Base-by-base conservation (phyloP, 1,140 invertebrate species). In the Papilio aristodemus region DNA sequence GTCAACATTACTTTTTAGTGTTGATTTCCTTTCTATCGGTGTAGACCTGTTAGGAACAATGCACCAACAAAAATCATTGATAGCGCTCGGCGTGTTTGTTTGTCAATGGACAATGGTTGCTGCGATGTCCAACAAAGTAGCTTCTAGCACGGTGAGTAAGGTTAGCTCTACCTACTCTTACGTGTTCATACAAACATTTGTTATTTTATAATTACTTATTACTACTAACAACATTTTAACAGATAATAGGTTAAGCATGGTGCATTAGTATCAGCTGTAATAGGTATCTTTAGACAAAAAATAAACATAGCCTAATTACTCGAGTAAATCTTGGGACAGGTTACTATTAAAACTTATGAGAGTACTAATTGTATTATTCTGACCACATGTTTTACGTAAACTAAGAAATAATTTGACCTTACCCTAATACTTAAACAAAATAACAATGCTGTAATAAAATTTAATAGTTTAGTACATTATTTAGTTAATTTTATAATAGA, bases 401-500 rank as follows among this genome's bases (percentile, higher is more conserved):
- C 46, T 22, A 50, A 54, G 3, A 22, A 54, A 54, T 54, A 54
- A 9, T 54, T 3, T 54, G 19, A 54, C 46, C 46, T 54, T 54
- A 13, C 10, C 9, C 6, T 6, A 32, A 13, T 14, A 43, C 1
- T 54, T 54, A 54, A 22, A 54, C 46, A 54, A 54, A 54, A 54
- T 54, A 54, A 54, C 46, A 54, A 54, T 54, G 11, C 46, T 22
- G 4, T 54, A 54, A 54, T 54, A 54, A 54, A 54, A 54, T 22
- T 11, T 54, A 54, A 22, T 54, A 50, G 19, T 50, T 50, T 50
- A 32, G 27, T 32, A 32, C 10, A 11, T 43, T n/a, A 22, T 50
- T 50, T 50, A 32, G 27, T 32, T 3, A 22, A 11, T 43, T n/a
- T 22, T 8, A 50, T 22, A 22, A 46, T 43, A 14, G 14, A n/a